phyloP scores from a whole-genome alignment of 2,888 invertebrate species.

The Agapostemon virescens region DNA sequence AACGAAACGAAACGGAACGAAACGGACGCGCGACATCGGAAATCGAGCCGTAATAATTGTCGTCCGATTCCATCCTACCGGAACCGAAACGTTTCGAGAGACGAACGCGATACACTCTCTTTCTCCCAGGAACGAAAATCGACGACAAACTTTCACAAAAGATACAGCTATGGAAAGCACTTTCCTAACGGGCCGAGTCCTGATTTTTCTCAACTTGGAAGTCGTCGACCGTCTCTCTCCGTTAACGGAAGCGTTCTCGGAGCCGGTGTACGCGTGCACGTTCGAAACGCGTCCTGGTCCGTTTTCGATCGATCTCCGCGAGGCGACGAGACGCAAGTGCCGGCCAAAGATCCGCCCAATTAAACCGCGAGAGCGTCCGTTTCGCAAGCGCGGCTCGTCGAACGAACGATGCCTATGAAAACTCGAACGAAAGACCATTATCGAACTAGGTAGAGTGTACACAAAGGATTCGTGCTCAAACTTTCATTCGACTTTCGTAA shows the following conservation, averaged over 20 bases:
- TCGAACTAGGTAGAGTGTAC: slow-evolving; percentile 42
- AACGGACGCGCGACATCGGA: background rate
- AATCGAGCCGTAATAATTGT: background rate
- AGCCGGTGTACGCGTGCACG: background rate
- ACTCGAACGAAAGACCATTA: slow-evolving; percentile 32
- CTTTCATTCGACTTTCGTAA: slow-evolving; percentile 68
- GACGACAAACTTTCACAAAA: slow-evolving; percentile 63
- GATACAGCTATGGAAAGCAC: slow-evolving; percentile 60
- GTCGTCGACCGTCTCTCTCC: slow-evolving; percentile 69
- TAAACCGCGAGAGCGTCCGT: background rate
- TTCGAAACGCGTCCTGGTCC: slow-evolving; percentile 59
- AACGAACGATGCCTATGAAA: slow-evolving; percentile 40
- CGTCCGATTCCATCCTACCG: slow-evolving; percentile 20
- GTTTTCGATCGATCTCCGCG: slow-evolving; percentile 51
- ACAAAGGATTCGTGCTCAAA: slow-evolving; percentile 56
- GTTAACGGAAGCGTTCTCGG: slow-evolving; percentile 50
- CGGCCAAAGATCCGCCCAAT: background rate
- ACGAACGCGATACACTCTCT: background rate
- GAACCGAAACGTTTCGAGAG: slow-evolving; percentile 13
- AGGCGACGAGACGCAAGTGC: too few species aligned
- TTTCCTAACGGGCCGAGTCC: slow-evolving; percentile 55
- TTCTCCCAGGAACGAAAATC: background rate
- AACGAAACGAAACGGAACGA: too few species aligned
- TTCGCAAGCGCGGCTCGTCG: slow-evolving; percentile 30
- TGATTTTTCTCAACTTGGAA: slow-evolving; percentile 62